Base-by-base conservation (phyloP, 1,140 invertebrate genomes). In the Hetaerina americana region DNA sequence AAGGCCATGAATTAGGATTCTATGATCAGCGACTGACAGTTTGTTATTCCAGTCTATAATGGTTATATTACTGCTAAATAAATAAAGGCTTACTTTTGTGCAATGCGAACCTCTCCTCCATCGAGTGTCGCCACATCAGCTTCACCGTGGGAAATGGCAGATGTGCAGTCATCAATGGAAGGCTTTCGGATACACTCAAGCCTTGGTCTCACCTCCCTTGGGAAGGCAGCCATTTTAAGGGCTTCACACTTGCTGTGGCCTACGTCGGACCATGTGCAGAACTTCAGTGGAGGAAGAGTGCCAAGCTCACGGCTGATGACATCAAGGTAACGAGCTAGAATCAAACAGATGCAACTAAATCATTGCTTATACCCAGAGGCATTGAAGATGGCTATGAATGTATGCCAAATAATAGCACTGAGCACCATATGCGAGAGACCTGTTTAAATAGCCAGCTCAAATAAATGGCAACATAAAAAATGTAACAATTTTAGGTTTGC, bases 271-370 rank as follows among this genome's bases (percentile, higher is more conserved):
- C 84, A 86, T 8, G 90, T 86, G 76, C 91, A 93, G 72, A 91
- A 79, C 24, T 87, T 84, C 12, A 84, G 80, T 26, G 79, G 77
- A 27, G 75, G 74, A 73, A 85, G 82, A 0, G 85, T 83, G 5
- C 88, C 89, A 66, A 85, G 85, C 28, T 87, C 86, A 66, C 90
- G 84, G 74, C 91, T 90, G 73, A 93, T 90, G n/a, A 92, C 90
- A 75, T 90, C 87, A 66, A 87, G 85, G 76, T 92, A 93, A 78
- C 92, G 90, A 1, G 89, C 87, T 82, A n/a, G n/a, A n/a, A n/a
- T n/a, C n/a, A n/a, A n/a, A n/a, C n/a, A n/a, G n/a, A n/a, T n/a
- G n/a, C n/a, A n/a, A n/a, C n/a, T n/a, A n/a, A n/a, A n/a, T n/a
- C n/a, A n/a, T n/a, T n/a, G n/a, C n/a, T n/a, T n/a, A n/a, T n/a